A percentile compares a stretch with the other conserved stretches of the same genome.
Conservation (phyloP, 2,888 invertebrate species). For the Eristalinus aeneus region DNA sequence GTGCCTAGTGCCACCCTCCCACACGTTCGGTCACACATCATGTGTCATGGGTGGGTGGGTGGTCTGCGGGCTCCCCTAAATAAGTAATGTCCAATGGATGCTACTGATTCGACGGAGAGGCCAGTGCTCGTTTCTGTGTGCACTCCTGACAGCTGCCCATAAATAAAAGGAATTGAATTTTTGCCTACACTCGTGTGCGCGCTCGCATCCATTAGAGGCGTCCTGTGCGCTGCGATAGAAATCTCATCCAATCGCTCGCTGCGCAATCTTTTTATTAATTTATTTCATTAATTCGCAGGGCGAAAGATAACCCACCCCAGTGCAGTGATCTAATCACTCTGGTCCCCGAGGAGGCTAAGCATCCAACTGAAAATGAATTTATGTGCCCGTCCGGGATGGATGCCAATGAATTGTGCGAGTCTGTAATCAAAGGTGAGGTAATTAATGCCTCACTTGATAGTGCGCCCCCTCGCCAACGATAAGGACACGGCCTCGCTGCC, state of each 20-base stretch:
- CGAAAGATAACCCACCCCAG: slow-evolving; percentile 20
- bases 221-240: slow-evolving; percentile 61
- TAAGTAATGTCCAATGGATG: slow-evolving; percentile 65
- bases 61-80: slow-evolving; percentile 45
- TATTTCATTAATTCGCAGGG: slow-evolving; percentile 65
- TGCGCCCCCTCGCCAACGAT: background rate
- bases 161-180: slow-evolving; percentile 69
- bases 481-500: background rate
- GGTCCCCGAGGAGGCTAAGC: slow-evolving; percentile 25
- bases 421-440: slow-evolving; percentile 70
- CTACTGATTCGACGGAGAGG: slow-evolving; percentile 21
- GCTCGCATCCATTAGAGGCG: slow-evolving; percentile 46
- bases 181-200: slow-evolving; percentile 37
- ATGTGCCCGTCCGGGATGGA: slow-evolving; percentile 25
- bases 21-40: slow-evolving; percentile 35
- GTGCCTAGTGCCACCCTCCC: slow-evolving; percentile 45
- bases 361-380: slow-evolving; percentile 29
- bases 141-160: slow-evolving; percentile 66
- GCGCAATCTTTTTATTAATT: slow-evolving; percentile 68
- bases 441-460: slow-evolving; percentile 70
- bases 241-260: slow-evolving; percentile 59
- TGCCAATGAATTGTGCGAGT: slow-evolving; percentile 59
- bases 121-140: slow-evolving; percentile 35
- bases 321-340: slow-evolving; percentile 63
- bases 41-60: slow-evolving; percentile 43